Evolutionary conservation across 2,888 invertebrate species (phyloP), one percentile per base, ranked within the genome.

Genomic region (Tenthredo livida): DNA sequence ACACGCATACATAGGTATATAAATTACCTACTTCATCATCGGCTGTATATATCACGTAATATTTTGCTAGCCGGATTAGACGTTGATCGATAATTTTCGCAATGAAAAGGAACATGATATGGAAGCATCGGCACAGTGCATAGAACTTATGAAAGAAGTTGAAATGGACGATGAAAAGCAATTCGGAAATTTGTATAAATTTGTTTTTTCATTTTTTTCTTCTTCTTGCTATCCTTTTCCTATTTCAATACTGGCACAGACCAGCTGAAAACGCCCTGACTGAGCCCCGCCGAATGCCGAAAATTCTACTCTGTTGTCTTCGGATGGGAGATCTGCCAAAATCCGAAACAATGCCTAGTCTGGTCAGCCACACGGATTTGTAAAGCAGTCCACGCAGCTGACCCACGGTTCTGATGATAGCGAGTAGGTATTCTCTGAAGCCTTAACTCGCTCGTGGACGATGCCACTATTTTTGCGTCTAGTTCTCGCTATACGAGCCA

Each of bases 391-490:
- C 50, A 33, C 25, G 1, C 40, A 40, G 78, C 78, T 80, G 78
- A 61, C 58, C 78, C 58, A 61, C 80, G 50, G 15, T 21, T 61
- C 29, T 29, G 58, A 25, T 73, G 73, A 73, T 43, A 9, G 29
- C 21, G 73, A 73, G 43, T 58, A 58, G 21, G n/a, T 33, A 17
- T 67, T 67, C 67, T 29, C 15, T 15, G 33, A 15, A 29, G 67
- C 67, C 29, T 67, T 33, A 33, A 33, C 6, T 33, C 15, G 29
- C 33, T 33, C 10, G 67, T 12, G 43, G 25, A 47, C 17, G 83
- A 83, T 67, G 83, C 83, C 83, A 83, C 83, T 83, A 83, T 83
- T 83, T 83, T 83, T 83, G 83, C 83, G 83, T 43, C 37, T 65
- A 25, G 83, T n/a, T 83, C 5, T 83, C 2, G 67, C 82, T 33